Conservation (phyloP, 1,140 invertebrate genomes). For the Anthonomus grandis region DNA sequence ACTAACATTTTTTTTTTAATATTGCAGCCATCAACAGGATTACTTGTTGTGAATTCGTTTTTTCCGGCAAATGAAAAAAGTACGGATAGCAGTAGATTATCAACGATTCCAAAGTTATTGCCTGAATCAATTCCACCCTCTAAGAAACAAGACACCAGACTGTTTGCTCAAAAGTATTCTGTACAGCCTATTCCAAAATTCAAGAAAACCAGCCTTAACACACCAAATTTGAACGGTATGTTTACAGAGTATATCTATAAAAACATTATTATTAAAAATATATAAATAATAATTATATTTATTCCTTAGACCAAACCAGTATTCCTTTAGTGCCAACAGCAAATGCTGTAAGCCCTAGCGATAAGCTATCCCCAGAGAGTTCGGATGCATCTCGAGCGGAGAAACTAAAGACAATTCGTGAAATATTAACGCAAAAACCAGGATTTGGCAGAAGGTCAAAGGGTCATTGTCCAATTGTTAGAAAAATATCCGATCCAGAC, state of each 20-base stretch:
- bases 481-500: constrained; percentile 20
- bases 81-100: not conserved
- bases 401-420: constrained; percentile 65
- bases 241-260: not conserved
- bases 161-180: constrained; percentile 44
- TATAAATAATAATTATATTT: too few relatives aligned
- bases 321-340: not conserved
- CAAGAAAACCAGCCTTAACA: constrained; percentile 38
- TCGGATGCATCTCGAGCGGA: constrained; percentile 52
- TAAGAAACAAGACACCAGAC: constrained; percentile 22
- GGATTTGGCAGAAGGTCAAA: constrained; percentile 54
- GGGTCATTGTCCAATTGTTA: constrained; percentile 54
- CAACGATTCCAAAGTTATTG: not conserved
- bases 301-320: not conserved
- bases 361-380: constrained; percentile 42
- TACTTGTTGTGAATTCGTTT: constrained; percentile 12
- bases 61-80: constrained; percentile 14
- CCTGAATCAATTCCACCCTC: constrained; percentile 6
- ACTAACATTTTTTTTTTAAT: too few relatives aligned
- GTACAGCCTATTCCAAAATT: constrained; percentile 46
- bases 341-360: constrained; percentile 23
- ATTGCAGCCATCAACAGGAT: constrained; percentile 25
- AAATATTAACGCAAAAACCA: constrained; percentile 61
- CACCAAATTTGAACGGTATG: constrained; percentile 17
- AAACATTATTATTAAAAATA: not conserved